phyloP scores from a whole-genome alignment of 2,888 invertebrate genomes.

The Meloe dianella region DNA sequence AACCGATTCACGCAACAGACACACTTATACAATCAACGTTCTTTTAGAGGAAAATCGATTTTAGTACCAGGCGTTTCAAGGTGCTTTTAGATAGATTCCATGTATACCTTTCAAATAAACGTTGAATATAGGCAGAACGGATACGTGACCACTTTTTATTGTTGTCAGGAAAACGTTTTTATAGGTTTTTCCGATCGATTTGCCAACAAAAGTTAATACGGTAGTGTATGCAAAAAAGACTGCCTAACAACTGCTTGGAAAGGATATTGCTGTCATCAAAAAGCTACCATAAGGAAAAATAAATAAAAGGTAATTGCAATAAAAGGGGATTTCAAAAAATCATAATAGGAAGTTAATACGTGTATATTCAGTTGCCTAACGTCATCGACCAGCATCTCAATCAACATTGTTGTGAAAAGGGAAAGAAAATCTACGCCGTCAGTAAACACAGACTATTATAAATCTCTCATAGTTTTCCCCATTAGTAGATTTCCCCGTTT shows the following conservation, averaged over 20 bases:
- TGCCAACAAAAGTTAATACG: neutral
- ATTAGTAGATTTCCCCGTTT: no score
- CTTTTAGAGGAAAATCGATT: slow-evolving; percentile 30
- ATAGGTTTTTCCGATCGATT: slow-evolving; percentile 5
- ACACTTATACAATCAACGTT: slow-evolving; percentile 21
- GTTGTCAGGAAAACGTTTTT: slow-evolving; percentile 3
- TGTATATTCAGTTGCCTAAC: neutral
- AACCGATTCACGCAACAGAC: slow-evolving; percentile 12
- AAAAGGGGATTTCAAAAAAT: neutral
- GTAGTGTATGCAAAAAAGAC: neutral
- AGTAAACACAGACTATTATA: no score
- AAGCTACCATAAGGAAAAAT: no score
- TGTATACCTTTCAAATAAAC: neutral
- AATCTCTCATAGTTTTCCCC: no score
- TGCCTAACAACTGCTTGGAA: neutral
- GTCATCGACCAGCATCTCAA: neutral
- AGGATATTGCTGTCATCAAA: neutral
- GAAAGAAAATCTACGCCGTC: neutral
- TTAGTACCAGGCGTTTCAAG: slow-evolving; percentile 36
- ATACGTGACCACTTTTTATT: slow-evolving; percentile 11
- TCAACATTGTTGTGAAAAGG: neutral
- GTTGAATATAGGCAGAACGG: neutral
- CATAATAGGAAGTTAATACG: neutral
- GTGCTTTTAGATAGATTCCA: slow-evolving; percentile 15
- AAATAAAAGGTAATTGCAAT: neutral